A percentile compares a stretch with the other conserved stretches of the same genome.
These are phyloP conservation scores for Mycetomoellerius zeteki DNA, from an alignment of 1,140 invertebrate species.

Conservation along the genomic window DNA sequence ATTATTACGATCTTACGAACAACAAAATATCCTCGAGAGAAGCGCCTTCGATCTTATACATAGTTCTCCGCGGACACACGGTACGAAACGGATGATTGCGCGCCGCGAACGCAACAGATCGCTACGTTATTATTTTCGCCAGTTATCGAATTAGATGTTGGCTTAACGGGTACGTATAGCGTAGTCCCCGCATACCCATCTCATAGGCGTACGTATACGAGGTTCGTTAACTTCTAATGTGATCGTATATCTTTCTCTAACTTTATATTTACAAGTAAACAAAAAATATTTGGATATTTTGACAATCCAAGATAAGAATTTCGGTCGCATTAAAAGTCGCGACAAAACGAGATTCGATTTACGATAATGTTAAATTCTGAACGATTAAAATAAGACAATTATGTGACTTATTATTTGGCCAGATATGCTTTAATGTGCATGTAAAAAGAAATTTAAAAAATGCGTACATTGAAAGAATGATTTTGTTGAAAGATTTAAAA, in stretches of 20 bases:
- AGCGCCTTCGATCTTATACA: slow-evolving; percentile 51
- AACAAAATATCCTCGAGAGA: slow-evolving; percentile 27
- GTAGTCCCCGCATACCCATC: slow-evolving; percentile 42
- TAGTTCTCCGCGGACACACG: slow-evolving; percentile 74
- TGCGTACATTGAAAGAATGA: too few species aligned
- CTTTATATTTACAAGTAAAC: background rate
- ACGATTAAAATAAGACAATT: background rate
- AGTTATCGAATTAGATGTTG: slow-evolving; percentile 85
- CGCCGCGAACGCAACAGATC: slow-evolving; percentile 74
- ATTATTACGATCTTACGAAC: slow-evolving; percentile 37
- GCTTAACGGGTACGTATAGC: slow-evolving; percentile 79
- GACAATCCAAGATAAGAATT: background rate
- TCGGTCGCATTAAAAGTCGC: background rate
- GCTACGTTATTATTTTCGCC: slow-evolving; percentile 82
- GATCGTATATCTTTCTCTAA: background rate
- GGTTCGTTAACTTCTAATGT: slow-evolving; percentile 13
- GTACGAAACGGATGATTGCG: slow-evolving; percentile 77
- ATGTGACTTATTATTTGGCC: too few species aligned
- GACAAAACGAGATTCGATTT: background rate
- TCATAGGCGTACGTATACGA: slow-evolving; percentile 77
- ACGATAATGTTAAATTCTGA: background rate
- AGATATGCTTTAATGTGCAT: background rate
- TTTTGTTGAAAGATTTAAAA: too few species aligned
- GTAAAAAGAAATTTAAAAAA: background rate
- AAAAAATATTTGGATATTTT: background rate